Conservation (phyloP, 2,797 vertebrate species). For the Anabas testudineus region DNA sequence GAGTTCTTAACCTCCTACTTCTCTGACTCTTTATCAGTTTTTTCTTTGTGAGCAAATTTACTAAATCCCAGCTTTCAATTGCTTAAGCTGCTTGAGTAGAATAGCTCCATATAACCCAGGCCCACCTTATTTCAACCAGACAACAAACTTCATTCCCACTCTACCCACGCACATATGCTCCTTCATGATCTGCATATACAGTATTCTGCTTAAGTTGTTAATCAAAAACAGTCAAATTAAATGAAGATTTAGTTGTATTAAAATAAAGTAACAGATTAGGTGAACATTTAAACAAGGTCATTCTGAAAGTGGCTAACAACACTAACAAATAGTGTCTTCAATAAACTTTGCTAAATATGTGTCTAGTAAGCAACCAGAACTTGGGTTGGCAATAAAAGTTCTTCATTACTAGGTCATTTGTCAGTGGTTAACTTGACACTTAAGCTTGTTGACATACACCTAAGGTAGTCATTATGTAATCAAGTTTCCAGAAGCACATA, state of each 20-base stretch:
- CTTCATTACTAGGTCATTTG: too few relatives aligned
- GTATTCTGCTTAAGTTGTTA: not conserved
- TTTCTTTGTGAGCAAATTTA: slow-evolving; percentile 67
- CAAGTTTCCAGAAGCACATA: too few relatives aligned
- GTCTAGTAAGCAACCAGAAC: too few relatives aligned
- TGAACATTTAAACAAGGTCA: not conserved
- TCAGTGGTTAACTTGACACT: too few relatives aligned
- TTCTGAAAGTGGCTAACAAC: not conserved
- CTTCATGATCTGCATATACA: slow-evolving; percentile 8
- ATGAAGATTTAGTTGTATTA: not conserved
- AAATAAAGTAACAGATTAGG: not conserved
- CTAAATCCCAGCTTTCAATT: slow-evolving; percentile 73
- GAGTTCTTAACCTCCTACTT: slow-evolving; percentile 78
- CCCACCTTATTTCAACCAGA: slow-evolving; percentile 39
- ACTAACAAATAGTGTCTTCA: too few relatives aligned
- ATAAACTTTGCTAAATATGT: too few relatives aligned
- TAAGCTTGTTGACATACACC: too few relatives aligned
- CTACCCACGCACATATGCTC: slow-evolving; percentile 9
- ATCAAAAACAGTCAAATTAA: not conserved
- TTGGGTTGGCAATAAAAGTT: too few relatives aligned
- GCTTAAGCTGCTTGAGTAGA: slow-evolving; percentile 69
- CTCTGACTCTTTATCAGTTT: slow-evolving; percentile 86
- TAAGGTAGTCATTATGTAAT: too few relatives aligned
- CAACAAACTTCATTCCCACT: slow-evolving; percentile 24
- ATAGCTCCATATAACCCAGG: slow-evolving; percentile 53